Evolutionary conservation across 2,888 invertebrate species (phyloP).

Genomic region (Leucoptera coffeella): DNA sequence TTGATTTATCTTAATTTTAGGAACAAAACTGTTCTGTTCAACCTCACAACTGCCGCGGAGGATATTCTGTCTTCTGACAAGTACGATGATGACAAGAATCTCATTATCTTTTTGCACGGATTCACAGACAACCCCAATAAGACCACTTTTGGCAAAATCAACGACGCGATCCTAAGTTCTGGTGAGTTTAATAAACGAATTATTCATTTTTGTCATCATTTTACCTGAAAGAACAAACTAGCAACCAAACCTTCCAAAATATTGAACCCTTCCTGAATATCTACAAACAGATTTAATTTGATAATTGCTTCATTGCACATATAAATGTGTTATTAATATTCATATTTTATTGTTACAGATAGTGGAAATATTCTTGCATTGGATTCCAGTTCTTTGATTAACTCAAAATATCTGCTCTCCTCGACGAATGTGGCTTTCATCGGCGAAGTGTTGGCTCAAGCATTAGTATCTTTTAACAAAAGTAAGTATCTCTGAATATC

Average conservation of each 20-base stretch:
- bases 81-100: constrained; percentile 11
- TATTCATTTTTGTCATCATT: too few species aligned
- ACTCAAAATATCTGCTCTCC: constrained; percentile 28
- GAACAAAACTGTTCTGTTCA: constrained; percentile 13
- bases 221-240: too few species aligned
- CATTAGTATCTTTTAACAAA: too few species aligned
- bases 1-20: too few species aligned
- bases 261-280: too few species aligned
- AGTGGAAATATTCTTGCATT: constrained; percentile 24
- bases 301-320: too few species aligned
- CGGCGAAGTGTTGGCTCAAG: constrained; percentile 21
- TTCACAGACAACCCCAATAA: constrained; percentile 27
- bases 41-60: constrained; percentile 14
- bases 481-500: too few species aligned
- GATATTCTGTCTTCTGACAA: constrained; percentile 11
- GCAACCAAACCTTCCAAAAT: too few species aligned
- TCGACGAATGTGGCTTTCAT: constrained; percentile 29
- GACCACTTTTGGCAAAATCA: constrained; percentile 16
- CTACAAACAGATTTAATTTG: too few species aligned
- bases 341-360: constrained; percentile 17
- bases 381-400: constrained; percentile 32
- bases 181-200: constrained; percentile 8
- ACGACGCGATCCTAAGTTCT: constrained; percentile 11
- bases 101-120: constrained; percentile 29
- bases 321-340: too few species aligned